Conservation (phyloP, 2,888 invertebrate genomes). For the Chrysotoxum bicinctum region DNA sequence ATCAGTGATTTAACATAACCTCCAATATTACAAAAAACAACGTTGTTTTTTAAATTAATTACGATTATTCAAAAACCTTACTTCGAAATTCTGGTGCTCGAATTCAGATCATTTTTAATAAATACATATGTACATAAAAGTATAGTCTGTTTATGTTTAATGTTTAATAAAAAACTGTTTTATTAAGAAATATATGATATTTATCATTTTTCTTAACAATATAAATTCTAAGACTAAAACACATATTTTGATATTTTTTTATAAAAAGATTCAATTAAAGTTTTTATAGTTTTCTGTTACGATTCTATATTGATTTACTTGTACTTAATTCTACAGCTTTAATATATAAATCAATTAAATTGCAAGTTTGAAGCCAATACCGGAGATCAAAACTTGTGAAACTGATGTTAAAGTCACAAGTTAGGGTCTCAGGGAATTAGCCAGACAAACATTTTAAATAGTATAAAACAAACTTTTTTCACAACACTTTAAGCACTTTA, state of each 20-base stretch:
- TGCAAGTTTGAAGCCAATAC: slow-evolving; percentile 82
- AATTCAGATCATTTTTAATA: no score
- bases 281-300: not conserved
- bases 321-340: no score
- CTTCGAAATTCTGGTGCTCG: no score
- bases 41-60: no score
- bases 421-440: slow-evolving; percentile 83
- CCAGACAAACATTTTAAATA: slow-evolving; percentile 80
- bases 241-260: not conserved
- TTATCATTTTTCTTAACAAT: not conserved
- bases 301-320: not conserved
- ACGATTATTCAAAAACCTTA: no score
- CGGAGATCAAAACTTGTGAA: slow-evolving; percentile 83
- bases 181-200: no score
- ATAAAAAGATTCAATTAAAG: not conserved
- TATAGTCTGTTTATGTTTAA: no score
- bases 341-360: slow-evolving; percentile 35
- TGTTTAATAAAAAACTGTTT: no score
- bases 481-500: slow-evolving; percentile 21
- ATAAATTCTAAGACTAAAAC: not conserved
- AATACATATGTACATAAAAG: no score
- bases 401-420: slow-evolving; percentile 82
- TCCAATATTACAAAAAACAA: no score
- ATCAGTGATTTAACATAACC: no score
- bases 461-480: not conserved